These are phyloP conservation scores for Xenopus petersii DNA, from an alignment of 2,797 vertebrate species.

Conservation along the genomic window DNA sequence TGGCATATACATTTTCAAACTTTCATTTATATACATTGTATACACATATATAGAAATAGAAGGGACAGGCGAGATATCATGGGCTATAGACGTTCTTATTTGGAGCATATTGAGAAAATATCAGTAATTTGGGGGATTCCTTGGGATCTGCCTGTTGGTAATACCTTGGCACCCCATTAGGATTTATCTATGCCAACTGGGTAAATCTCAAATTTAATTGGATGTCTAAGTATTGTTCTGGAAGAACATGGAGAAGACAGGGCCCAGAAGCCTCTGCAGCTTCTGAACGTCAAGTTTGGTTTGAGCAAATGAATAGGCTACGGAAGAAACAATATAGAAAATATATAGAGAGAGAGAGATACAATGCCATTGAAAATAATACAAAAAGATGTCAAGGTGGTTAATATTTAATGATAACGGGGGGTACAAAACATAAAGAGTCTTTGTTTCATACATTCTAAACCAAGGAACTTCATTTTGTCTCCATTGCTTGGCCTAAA, in stretches of 20 bases:
- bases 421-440: not conserved
- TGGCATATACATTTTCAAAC: constrained; percentile 1
- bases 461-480: constrained; percentile 31
- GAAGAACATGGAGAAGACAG: not conserved
- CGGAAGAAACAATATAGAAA: not conserved
- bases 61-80: not conserved
- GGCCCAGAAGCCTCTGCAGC: constrained; percentile 12
- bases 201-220: too few relatives aligned
- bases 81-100: not conserved
- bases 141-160: too few relatives aligned
- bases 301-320: constrained; percentile 27
- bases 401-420: constrained; percentile 32
- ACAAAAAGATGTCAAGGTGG: constrained; percentile 8
- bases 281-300: constrained; percentile 20
- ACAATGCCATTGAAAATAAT: constrained; percentile 15
- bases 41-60: constrained; percentile 12
- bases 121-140: too few relatives aligned
- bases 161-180: too few relatives aligned
- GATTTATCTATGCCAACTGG: too few relatives aligned
- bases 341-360: not conserved
- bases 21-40: constrained; percentile 3
- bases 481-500: constrained; percentile 19
- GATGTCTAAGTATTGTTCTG: too few relatives aligned
- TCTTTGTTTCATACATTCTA: not conserved
- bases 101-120: too few relatives aligned